Evolutionary conservation across 64 coral and sea anemone genomes (phyloP).

Genomic region (Platygyra sinensis): DNA sequence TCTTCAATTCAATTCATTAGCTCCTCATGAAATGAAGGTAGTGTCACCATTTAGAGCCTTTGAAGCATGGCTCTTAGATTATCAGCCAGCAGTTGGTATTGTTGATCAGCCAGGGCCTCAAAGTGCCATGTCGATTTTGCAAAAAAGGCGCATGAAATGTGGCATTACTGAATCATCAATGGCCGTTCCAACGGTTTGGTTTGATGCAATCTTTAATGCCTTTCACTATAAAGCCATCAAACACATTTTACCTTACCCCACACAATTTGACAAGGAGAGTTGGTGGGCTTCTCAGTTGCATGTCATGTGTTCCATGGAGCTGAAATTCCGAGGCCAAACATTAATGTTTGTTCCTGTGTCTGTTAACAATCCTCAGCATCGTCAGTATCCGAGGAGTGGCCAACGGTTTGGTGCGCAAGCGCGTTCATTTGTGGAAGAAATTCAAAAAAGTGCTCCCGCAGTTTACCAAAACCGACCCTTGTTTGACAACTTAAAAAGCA

Average conservation of each 20-base stretch:
- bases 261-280: background rate
- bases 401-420: background rate
- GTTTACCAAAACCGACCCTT: background rate
- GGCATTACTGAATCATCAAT: slow-evolving; percentile 13
- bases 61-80: slow-evolving; percentile 56
- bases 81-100: slow-evolving; percentile 48
- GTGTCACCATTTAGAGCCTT: slow-evolving; percentile 17
- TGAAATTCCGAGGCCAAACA: slow-evolving; percentile 24
- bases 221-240: slow-evolving; percentile 43
- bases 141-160: background rate
- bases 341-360: slow-evolving; percentile 27
- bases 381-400: background rate
- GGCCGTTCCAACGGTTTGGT: slow-evolving; percentile 28
- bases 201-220: slow-evolving; percentile 48
- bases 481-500: background rate
- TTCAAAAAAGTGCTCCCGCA: background rate
- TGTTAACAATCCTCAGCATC: background rate
- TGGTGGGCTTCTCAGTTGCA: background rate
- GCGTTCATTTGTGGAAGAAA: background rate
- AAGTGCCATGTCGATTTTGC: background rate
- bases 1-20: background rate
- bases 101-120: background rate
- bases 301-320: background rate
- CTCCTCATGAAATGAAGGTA: background rate
- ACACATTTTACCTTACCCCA: slow-evolving; percentile 36